A percentile compares a stretch with the other conserved stretches of the same genome.
Evolutionary conservation across 1,140 invertebrate species (phyloP).

Genomic region (Drosophila cardini): DNA sequence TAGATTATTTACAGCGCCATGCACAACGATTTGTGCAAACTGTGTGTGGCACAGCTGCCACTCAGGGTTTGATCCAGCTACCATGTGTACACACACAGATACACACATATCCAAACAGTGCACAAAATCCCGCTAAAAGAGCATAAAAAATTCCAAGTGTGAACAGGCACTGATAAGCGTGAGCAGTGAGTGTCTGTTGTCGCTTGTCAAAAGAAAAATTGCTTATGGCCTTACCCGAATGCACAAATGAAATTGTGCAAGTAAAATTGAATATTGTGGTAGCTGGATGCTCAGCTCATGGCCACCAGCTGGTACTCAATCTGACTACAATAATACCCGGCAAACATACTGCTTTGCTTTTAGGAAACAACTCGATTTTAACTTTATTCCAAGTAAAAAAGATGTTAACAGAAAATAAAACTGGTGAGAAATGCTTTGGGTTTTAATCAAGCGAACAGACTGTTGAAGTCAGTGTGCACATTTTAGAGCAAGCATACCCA

Average conservation of each 20-base stretch:
- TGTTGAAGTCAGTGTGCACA: too few relatives aligned
- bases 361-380: too few relatives aligned
- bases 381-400: too few relatives aligned
- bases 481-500: too few relatives aligned
- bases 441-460: too few relatives aligned
- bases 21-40: conserved; percentile 71
- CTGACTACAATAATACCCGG: conserved; percentile 6
- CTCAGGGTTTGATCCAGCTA: conserved; percentile 16
- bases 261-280: conserved; percentile 46
- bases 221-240: conserved; percentile 51
- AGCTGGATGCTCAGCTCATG: conserved; percentile 36
- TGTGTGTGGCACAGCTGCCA: conserved; percentile 42
- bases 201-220: conserved; percentile 54
- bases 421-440: too few relatives aligned
- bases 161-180: conserved; percentile 59
- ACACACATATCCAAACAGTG: neutral
- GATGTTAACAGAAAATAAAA: too few relatives aligned
- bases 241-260: conserved; percentile 61
- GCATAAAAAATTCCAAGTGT: conserved; percentile 45
- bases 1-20: conserved; percentile 78
- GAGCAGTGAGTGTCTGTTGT: conserved; percentile 29
- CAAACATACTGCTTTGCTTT: neutral
- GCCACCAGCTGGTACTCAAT: neutral
- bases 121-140: conserved; percentile 13
- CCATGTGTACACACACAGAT: neutral